Conservation (phyloP, 2,888 invertebrate genomes). For the Cheilosia scutellata region DNA sequence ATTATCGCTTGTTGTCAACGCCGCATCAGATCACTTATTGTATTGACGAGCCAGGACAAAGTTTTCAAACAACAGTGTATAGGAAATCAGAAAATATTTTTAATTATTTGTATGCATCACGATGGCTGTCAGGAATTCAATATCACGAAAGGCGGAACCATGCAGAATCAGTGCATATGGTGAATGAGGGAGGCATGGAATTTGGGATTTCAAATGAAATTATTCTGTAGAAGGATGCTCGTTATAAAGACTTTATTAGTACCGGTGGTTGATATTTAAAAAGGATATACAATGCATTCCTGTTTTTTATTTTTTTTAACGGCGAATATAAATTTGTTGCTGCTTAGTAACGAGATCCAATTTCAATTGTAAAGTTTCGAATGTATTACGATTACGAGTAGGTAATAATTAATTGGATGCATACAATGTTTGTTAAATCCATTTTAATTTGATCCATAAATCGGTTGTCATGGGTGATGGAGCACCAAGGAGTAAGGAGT, state of each 20-base stretch:
- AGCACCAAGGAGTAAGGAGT: not conserved
- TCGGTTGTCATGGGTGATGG: not conserved
- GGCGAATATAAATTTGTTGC: too few species aligned
- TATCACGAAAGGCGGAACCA: not conserved
- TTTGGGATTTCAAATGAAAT: not conserved
- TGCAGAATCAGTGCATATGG: not conserved
- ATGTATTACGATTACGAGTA: too few species aligned
- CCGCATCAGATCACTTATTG: not conserved
- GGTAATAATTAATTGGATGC: too few species aligned
- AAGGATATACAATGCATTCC: too few species aligned
- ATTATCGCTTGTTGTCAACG: not conserved
- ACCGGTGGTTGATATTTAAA: not conserved
- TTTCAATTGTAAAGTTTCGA: not conserved
- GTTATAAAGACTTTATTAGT: not conserved
- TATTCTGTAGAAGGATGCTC: not conserved
- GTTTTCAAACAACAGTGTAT: not conserved
- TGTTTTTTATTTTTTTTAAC: too few species aligned
- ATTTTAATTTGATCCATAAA: not conserved
- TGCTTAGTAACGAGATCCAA: not conserved
- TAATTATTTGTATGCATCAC: not conserved
- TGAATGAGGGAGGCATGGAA: not conserved
- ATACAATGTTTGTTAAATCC: not conserved
- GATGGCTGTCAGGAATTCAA: not conserved
- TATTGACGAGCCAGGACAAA: not conserved
- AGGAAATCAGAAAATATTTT: not conserved